Conservation (phyloP, 2,113 vertebrate species). For the Glaucomys volans region DNA sequence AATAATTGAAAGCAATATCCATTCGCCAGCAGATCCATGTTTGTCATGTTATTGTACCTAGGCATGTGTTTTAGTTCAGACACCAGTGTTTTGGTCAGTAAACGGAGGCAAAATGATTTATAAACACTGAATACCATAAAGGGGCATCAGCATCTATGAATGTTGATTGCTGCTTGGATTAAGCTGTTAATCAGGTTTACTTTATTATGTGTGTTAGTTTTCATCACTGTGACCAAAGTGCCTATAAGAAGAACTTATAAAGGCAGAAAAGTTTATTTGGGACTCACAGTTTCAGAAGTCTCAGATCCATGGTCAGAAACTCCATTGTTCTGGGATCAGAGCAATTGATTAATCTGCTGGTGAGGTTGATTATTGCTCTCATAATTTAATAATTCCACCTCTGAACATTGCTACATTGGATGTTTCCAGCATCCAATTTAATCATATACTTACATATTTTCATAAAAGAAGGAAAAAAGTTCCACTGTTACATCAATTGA, state of each 20-base stretch:
- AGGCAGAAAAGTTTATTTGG: no score
- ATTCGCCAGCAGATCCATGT: background rate
- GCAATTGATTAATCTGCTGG: no score
- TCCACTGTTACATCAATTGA: background rate
- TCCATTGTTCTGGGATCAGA: no score
- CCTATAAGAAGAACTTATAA: no score
- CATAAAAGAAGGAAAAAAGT: background rate
- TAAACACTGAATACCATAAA: constrained; percentile 16
- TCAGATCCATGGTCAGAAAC: no score
- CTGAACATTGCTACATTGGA: no score
- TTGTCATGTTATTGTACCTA: background rate
- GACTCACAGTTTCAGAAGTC: no score
- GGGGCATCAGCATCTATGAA: background rate
- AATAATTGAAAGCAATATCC: background rate
- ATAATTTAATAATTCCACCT: no score
- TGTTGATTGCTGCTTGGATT: background rate
- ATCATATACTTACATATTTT: background rate
- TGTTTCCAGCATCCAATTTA: no score
- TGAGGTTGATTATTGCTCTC: no score
- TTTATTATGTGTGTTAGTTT: background rate
- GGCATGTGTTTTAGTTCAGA: constrained; percentile 33
- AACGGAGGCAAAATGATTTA: background rate
- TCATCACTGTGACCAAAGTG: no score
- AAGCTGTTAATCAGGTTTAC: constrained; percentile 32
- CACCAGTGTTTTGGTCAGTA: constrained; percentile 11